Evolutionary conservation across 2,888 invertebrate genomes (phyloP), one percentile per base, ranked within the genome.

Genomic region (Spilarctia lutea): DNA sequence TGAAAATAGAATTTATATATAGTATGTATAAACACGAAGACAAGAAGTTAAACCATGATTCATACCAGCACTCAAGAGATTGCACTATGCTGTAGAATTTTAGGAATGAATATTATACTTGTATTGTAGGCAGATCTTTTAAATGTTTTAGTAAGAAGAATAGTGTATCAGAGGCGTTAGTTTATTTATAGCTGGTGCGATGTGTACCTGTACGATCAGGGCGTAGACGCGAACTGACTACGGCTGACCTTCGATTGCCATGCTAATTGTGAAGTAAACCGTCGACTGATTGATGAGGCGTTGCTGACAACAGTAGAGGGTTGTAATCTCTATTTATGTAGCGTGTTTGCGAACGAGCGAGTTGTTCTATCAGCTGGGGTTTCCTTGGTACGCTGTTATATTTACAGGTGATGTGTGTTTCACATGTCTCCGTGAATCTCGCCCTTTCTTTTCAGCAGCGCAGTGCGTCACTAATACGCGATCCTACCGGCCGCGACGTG

Each of bases 1-100:
- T 94, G 93, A 94, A 94, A 94, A 95, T 94, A 94, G 93, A 94
- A 87, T 92, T 85, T 94, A 93, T 90, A 91, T 91, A 88, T 90
- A 91, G 89, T 74, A 48, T 78, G 33, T 71, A 35, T 75, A 76
- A 74, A 63, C 80, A 86, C 87, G 84, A 91, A 87, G 89, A 90
- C 87, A 89, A 87, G 82, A 85, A 85, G 87, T 80, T 86, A 77
- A 86, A 79, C 76, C 74, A 78, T 76, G 78, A 77, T 77, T 76
- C 73, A 71, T 82, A 75, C 79, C 79, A 80, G 63, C 80, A 75
- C 75, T 73, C 80, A 45, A 69, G 33, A 63, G n/a, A 77, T 72
- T 56, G 71, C 27, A 52, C 33, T 39, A 56, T 79, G 68, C 48
- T 56, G 52, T 68, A 75, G 66, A 56, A 76, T 74, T 79, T 74